A percentile compares a stretch with the other conserved stretches of the same genome.
Evolutionary conservation across 2,888 invertebrate genomes (phyloP).

Genomic region (Lithophane socia): DNA sequence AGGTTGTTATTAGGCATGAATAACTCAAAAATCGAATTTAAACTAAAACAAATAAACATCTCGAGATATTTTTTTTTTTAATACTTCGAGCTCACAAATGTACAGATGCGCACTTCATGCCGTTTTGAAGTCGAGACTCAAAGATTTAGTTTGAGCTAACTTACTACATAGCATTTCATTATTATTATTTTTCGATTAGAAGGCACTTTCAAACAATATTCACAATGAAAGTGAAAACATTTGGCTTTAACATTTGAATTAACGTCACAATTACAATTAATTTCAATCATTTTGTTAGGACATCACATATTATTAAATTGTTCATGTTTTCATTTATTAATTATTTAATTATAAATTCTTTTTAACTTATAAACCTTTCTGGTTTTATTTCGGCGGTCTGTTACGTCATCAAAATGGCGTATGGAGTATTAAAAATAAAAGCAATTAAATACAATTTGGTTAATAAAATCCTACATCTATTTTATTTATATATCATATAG

Average conservation of each 20-base stretch:
- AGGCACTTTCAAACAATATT: constrained; percentile 55
- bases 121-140: neutral
- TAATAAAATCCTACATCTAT: constrained; percentile 70
- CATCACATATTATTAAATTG: constrained; percentile 52
- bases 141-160: neutral
- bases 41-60: neutral
- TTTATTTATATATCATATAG: constrained; percentile 66
- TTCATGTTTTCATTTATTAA: constrained; percentile 41
- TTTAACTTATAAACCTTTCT: constrained; percentile 55
- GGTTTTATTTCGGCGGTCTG: constrained; percentile 69
- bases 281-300: constrained; percentile 33
- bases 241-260: constrained; percentile 38
- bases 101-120: neutral
- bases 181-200: too few relatives aligned
- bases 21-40: neutral
- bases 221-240: constrained; percentile 44
- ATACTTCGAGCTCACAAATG: neutral
- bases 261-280: constrained; percentile 28
- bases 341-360: constrained; percentile 43
- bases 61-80: neutral
- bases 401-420: constrained; percentile 60
- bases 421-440: constrained; percentile 69
- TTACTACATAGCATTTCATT: neutral
- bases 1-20: neutral
- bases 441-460: constrained; percentile 73